Conservation (phyloP, 1,140 invertebrate species). For the Elymnias hypermnestra region DNA sequence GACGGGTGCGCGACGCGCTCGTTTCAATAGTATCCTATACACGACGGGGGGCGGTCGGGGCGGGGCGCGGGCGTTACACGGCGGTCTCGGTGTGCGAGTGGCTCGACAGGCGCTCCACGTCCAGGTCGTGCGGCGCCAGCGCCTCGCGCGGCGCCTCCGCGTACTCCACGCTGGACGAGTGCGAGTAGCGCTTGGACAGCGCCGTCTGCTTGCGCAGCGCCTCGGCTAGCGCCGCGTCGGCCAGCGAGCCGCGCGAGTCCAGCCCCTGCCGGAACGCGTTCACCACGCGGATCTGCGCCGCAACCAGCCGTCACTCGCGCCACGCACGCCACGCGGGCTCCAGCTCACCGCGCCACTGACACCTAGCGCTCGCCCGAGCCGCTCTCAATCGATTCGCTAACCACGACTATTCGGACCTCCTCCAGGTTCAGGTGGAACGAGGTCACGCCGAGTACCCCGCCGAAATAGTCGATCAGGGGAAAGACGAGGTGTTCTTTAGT, state of each 20-base stretch:
- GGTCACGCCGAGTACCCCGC: too few relatives aligned
- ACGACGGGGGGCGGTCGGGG: conserved; percentile 22
- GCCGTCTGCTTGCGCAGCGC: conserved; percentile 94
- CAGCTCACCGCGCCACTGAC: conserved; percentile 13
- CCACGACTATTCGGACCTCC: too few relatives aligned
- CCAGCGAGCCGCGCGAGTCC: conserved; percentile 95
- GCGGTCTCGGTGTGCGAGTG: conserved; percentile 96
- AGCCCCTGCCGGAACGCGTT: conserved; percentile 99
- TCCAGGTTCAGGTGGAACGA: too few relatives aligned
- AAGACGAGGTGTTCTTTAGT: too few relatives aligned
- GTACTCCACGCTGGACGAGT: conserved; percentile 91
- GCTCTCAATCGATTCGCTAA: too few relatives aligned
- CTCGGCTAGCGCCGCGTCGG: conserved; percentile 91
- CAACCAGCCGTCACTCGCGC: conserved; percentile 14
- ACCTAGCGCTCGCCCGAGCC: too few relatives aligned
- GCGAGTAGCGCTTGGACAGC: conserved; percentile 91
- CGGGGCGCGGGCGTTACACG: conserved; percentile 79
- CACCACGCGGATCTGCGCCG: conserved; percentile 93
- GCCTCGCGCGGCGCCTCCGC: conserved; percentile 90
- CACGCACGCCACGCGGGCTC: conserved; percentile 18
- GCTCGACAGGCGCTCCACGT: conserved; percentile 92
- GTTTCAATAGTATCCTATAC: too few relatives aligned
- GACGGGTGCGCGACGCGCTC: too few relatives aligned
- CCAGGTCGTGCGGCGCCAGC: conserved; percentile 91
- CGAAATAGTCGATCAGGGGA: too few relatives aligned